Base-by-base conservation (phyloP, 2,888 invertebrate species). In the Cryptus viduatorius region DNA sequence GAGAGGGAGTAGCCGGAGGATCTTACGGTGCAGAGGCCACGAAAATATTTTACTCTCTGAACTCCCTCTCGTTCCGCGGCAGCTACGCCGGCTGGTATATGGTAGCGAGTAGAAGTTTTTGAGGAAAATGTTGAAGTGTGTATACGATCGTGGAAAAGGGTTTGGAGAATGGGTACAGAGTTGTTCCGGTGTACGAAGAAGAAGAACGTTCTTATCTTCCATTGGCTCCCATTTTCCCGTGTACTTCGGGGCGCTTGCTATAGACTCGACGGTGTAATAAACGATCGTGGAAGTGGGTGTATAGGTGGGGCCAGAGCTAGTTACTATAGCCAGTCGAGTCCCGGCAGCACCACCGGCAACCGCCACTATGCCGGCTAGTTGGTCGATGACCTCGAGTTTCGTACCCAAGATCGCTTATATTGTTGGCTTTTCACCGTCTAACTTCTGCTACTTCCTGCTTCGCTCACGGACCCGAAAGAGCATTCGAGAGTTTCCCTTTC, bases 181-280 rank as follows among this genome's bases (percentile, higher is more conserved):
- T 75, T 75, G 56, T 61, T 75, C 82, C 53, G 56, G 59, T 59
- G 44, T 72, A 50, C 48, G 46, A 72, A 73, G 68, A 79, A 73
- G 68, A 79, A 73, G 79, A 82, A 71, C 76, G 82, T 84, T 84
- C 79, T 82, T 85, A 85, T 85, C 85, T 85, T 29, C 67, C 78
- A 82, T 79, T 85, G 85, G 85, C 79, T 85, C 56, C 73, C 65
- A 1, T 37, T 72, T 79, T 85, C 73, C 78, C 53, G 61, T 79
- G 81, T 81, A 79, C 84, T 85, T 79, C 76, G 64, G 71, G 71
- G 53, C 76, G 59, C 67, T 67, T 48, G 31, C 24, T 61, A 82
- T 79, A 79, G 79, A 85, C 79, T 79, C 79, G 16, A 16, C 46
- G 76, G 79, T 76, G 82, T 85, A 85, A 85, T 85, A 85, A 85